These are phyloP conservation scores for Lateolabrax maculatus DNA, from an alignment of 2,797 vertebrate genomes.

Conservation along the genomic window DNA sequence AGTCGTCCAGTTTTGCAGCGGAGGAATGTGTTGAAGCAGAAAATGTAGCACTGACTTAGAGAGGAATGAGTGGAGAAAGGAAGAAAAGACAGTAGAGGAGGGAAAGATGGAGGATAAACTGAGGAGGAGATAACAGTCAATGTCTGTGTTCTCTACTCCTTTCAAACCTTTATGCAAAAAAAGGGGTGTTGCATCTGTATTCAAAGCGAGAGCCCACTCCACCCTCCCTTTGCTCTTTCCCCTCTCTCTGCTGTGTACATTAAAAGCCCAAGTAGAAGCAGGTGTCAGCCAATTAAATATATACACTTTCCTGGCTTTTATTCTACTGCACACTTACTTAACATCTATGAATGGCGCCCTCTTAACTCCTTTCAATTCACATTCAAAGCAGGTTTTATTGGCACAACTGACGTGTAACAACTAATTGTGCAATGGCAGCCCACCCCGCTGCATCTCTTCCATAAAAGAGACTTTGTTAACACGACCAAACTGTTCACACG, in stretches of 20 bases:
- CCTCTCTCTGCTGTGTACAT: constrained; percentile 72
- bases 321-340: constrained; percentile 71
- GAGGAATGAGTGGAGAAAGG: constrained; percentile 20
- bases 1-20: constrained; percentile 52
- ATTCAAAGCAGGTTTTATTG: constrained; percentile 81
- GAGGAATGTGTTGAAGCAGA: constrained; percentile 51
- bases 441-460: constrained; percentile 53
- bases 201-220: constrained; percentile 72
- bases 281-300: constrained; percentile 82
- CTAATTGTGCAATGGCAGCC: constrained; percentile 65
- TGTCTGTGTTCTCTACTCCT: constrained; percentile 66
- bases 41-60: constrained; percentile 42
- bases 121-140: constrained; percentile 68
- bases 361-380: constrained; percentile 78
- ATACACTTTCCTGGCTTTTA: constrained; percentile 80
- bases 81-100: constrained; percentile 39
- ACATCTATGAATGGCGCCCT: constrained; percentile 76
- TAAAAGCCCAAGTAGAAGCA: constrained; percentile 79
- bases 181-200: constrained; percentile 74
- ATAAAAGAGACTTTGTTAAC: constrained; percentile 80
- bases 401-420: constrained; percentile 73
- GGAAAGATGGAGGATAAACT: constrained; percentile 56
- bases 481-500: constrained; percentile 62
- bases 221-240: constrained; percentile 57
- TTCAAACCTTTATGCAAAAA: constrained; percentile 75